phyloP scores from a whole-genome alignment of 1,140 invertebrate species.

The Metopolophium dirhodum region DNA sequence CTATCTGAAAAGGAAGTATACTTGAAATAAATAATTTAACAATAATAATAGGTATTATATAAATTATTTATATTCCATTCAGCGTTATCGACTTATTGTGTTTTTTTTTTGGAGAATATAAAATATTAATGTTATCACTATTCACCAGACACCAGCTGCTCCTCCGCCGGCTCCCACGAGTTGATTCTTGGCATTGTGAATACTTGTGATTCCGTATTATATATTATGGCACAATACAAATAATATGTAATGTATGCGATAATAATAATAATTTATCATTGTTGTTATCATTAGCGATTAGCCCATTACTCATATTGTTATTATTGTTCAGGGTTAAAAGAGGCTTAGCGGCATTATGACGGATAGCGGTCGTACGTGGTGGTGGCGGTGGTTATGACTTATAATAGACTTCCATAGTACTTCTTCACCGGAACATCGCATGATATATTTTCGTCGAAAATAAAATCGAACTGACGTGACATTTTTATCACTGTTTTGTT shows the following conservation, averaged over 20 bases:
- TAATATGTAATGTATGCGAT: neutral
- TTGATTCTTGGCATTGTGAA: neutral
- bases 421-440: neutral
- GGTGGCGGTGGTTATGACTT: neutral
- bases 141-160: neutral
- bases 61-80: neutral
- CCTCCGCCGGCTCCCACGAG: neutral
- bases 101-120: neutral
- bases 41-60: neutral
- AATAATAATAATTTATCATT: conserved; percentile 3
- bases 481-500: conserved; percentile 9
- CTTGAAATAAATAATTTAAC: neutral
- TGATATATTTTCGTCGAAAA: neutral
- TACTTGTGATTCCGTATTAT: neutral
- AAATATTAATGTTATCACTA: neutral
- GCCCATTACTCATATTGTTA: neutral
- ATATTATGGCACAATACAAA: neutral
- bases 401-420: neutral
- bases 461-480: neutral
- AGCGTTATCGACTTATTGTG: neutral
- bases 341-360: neutral
- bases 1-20: neutral
- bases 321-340: conserved; percentile 8
- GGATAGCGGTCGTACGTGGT: neutral
- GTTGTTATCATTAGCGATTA: conserved; percentile 5